phyloP scores from a whole-genome alignment of 2,888 invertebrate genomes.

The Catocala fraxini region DNA sequence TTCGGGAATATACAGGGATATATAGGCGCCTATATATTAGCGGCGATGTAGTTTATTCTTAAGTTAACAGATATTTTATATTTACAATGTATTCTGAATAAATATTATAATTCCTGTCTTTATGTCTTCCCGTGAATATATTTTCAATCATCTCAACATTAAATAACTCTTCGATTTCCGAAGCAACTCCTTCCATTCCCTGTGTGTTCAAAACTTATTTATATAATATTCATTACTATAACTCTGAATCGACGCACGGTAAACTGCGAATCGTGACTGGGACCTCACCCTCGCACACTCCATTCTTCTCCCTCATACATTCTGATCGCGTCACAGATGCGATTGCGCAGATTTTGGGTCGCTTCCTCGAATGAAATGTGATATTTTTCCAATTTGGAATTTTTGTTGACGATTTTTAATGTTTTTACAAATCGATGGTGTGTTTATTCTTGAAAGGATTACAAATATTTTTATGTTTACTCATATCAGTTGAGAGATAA shows the following conservation, averaged over 20 bases:
- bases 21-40: too few species aligned
- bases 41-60: too few species aligned
- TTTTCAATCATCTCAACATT: too few species aligned
- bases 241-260: slow-evolving; percentile 67
- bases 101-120: too few species aligned
- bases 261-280: slow-evolving; percentile 66
- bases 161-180: not conserved
- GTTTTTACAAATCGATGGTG: slow-evolving; percentile 7
- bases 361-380: slow-evolving; percentile 45
- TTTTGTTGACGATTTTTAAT: slow-evolving; percentile 21
- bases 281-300: slow-evolving; percentile 44
- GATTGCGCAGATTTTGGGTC: slow-evolving; percentile 46
- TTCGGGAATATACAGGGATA: too few species aligned
- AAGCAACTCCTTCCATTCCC: slow-evolving; percentile 43
- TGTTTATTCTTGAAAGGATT: not conserved
- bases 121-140: too few species aligned
- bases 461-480: too few species aligned
- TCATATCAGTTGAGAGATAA: too few species aligned
- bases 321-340: slow-evolving; percentile 50
- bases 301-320: slow-evolving; percentile 38
- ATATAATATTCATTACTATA: slow-evolving; percentile 75
- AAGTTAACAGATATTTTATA: too few species aligned
- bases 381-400: slow-evolving; percentile 40
- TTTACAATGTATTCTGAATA: too few species aligned
- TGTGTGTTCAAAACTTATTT: slow-evolving; percentile 65